Evolutionary conservation across 2,113 vertebrate species (phyloP).

Genomic region (Gila orcuttii): DNA sequence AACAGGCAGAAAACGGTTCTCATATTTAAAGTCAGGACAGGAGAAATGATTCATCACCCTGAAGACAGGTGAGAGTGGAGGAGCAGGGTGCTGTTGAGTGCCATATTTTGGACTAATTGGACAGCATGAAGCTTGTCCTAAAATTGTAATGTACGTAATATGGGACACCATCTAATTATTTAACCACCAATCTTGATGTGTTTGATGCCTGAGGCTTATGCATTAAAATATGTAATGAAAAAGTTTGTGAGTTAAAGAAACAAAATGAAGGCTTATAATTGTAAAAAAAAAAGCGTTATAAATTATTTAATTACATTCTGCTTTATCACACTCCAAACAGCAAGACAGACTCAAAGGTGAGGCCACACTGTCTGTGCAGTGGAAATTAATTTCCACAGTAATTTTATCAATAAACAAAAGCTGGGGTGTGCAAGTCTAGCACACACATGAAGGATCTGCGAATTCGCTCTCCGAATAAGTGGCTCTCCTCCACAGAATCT

Average conservation of each 20-base stretch:
- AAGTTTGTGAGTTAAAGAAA: slow-evolving; percentile 64
- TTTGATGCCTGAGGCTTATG: slow-evolving; percentile 58
- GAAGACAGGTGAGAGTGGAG: slow-evolving; percentile 21
- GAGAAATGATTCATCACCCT: neutral
- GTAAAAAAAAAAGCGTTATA: slow-evolving; percentile 65
- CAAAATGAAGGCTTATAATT: slow-evolving; percentile 67
- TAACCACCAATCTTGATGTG: slow-evolving; percentile 56
- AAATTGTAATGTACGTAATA: slow-evolving; percentile 20
- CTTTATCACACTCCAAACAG: slow-evolving; percentile 72
- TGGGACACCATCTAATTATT: slow-evolving; percentile 61
- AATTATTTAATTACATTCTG: slow-evolving; percentile 74
- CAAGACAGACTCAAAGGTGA: slow-evolving; percentile 67
- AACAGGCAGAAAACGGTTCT: neutral
- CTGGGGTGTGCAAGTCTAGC: slow-evolving; percentile 18
- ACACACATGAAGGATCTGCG: slow-evolving; percentile 28
- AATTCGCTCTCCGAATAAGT: slow-evolving; percentile 1
- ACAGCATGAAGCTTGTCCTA: slow-evolving; percentile 17
- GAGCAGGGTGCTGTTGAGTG: neutral
- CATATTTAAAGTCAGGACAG: neutral
- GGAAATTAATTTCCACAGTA: slow-evolving; percentile 73
- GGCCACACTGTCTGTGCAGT: slow-evolving; percentile 69
- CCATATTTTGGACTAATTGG: slow-evolving; percentile 29
- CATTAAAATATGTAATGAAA: slow-evolving; percentile 63
- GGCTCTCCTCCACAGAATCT: neutral
- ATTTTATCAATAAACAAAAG: slow-evolving; percentile 71